These are phyloP conservation scores for Drosophila neotestacea DNA, from an alignment of 2,888 invertebrate species.

Conservation along the genomic window DNA sequence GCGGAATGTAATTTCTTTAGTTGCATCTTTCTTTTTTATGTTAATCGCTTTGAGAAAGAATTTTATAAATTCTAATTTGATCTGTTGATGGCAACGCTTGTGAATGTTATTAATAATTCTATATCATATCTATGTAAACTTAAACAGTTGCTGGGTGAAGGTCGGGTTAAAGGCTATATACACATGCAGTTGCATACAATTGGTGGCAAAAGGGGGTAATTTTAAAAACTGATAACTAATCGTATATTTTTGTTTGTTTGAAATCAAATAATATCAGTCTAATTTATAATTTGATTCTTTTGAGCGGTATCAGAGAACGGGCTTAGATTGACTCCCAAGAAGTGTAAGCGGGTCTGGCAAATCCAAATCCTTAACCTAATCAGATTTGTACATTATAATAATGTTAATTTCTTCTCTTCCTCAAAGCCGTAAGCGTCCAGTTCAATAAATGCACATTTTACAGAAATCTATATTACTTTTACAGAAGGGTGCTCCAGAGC, in stretches of 20 bases:
- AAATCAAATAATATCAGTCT: constrained; percentile 41
- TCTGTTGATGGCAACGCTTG: constrained; percentile 21
- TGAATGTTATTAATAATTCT: constrained; percentile 22
- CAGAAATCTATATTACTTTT: constrained; percentile 41
- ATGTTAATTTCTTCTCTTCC: constrained; percentile 75
- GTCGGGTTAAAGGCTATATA: constrained; percentile 18
- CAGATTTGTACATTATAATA: constrained; percentile 65
- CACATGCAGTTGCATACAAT: constrained; percentile 17
- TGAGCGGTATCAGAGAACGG: constrained; percentile 42
- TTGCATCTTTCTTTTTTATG: not conserved
- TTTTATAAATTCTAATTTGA: not conserved
- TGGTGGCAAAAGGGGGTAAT: constrained; percentile 19
- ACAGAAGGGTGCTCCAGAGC: constrained; percentile 49
- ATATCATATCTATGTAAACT: constrained; percentile 1
- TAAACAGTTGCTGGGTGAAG: constrained; percentile 29
- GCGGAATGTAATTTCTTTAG: not conserved
- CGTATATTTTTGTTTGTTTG: constrained; percentile 14
- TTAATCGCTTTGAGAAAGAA: not conserved
- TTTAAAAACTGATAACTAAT: constrained; percentile 24
- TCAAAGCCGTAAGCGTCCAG: constrained; percentile 55
- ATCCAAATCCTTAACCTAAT: constrained; percentile 28
- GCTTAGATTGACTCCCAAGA: constrained; percentile 46
- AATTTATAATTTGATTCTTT: constrained; percentile 45
- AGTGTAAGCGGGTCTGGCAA: constrained; percentile 54
- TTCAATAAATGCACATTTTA: constrained; percentile 39